Conservation (phyloP, 2,113 vertebrate genomes). For the Pygoscelis antarcticus region DNA sequence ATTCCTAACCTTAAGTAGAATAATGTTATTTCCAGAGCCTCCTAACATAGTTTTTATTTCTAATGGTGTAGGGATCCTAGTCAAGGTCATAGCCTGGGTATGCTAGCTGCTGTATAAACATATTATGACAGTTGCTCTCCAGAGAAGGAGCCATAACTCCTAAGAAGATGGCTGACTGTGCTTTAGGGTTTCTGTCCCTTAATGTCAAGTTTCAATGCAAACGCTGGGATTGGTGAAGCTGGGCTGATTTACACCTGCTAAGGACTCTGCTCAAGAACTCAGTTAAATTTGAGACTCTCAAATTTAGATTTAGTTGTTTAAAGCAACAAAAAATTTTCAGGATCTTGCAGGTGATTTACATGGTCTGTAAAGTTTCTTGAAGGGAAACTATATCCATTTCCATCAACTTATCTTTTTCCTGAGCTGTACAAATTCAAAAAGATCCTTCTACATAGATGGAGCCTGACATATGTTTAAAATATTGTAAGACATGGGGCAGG, state of each 20-base stretch:
- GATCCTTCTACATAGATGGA: not conserved
- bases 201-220: not conserved
- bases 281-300: not conserved
- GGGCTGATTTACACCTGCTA: not conserved
- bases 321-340: not conserved
- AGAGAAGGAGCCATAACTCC: not conserved
- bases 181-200: not conserved
- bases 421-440: not conserved
- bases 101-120: not conserved
- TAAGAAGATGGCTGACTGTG: not conserved
- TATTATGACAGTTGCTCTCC: not conserved
- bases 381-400: not conserved
- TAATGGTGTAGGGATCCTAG: not conserved
- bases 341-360: not conserved
- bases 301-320: not conserved
- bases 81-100: not conserved
- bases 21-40: not conserved
- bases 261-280: not conserved
- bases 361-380: not conserved
- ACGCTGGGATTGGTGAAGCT: not conserved
- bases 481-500: not conserved
- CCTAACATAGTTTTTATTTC: constrained; percentile 10
- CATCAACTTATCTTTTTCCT: not conserved
- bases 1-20: not conserved
- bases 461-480: not conserved